Evolutionary conservation across 2,113 vertebrate species (phyloP), one percentile per base, ranked within the genome.

Genomic region (Lophius piscatorius): DNA sequence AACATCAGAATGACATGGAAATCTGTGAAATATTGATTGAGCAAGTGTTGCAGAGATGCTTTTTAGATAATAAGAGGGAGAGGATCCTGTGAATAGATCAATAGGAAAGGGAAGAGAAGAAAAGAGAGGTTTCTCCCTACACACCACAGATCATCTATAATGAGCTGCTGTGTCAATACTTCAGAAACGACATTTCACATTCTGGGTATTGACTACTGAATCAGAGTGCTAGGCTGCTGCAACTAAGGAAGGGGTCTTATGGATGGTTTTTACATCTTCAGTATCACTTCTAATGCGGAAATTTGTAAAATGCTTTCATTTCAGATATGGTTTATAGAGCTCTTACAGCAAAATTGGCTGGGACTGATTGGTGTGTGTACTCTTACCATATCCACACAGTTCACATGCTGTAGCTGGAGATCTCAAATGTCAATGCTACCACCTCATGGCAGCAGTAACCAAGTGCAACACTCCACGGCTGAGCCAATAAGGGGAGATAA

Each of bases 31-130:
- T 86, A 90, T 90, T 68, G 85, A 90, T 84, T 52, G 45, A 77
- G 56, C 26, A 77, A 68, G 79, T 87, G 88, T 82, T 88, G 87
- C 77, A 74, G 80, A 80, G 74, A 88, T 84, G 84, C 85, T 90
- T 89, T 89, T 89, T 87, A 89, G 87, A 88, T 89, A 90, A 88
- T 89, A 88, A 84, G 83, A 70, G 58, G 66, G 51, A 80, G 76
- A 81, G 67, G 78, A 81, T 63, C 80, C 80, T 82, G 84, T 76
- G 74, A 85, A 59, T 54, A 71, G 82, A 90, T 90, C 85, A 80
- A 90, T 90, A 83, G 6, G 28, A 33, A 74, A 61, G 60, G 82
- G 79, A 87, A 81, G 85, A 74, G 79, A 80, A 79, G 81, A 90
- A 86, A 87, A 77, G 70, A 76, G 66, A 74, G 79, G 72, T 84